Percentiles rank a stretch among this genome's conserved stretches.
These are phyloP conservation scores for Crocuta crocuta DNA, from an alignment of 2,113 vertebrate species.

Conservation along the genomic window DNA sequence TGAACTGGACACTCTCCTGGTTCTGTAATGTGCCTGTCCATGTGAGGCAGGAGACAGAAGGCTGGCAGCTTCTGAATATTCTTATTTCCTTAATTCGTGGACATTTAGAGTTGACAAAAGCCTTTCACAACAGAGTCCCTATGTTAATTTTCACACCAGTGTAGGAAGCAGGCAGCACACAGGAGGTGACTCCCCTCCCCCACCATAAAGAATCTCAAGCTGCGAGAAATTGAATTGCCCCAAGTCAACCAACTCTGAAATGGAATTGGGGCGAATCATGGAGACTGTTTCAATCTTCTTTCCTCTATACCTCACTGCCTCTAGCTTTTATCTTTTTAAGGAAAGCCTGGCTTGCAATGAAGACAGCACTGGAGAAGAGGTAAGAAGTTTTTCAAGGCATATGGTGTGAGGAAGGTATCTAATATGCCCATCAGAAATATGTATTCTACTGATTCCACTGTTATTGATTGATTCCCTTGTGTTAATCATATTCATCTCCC, in stretches of 20 bases:
- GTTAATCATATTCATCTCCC: not conserved
- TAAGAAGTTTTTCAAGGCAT: not conserved
- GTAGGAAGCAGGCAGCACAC: not conserved
- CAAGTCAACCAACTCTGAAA: not conserved
- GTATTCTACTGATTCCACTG: not conserved
- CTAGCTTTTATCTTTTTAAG: not conserved
- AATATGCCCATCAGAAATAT: not conserved
- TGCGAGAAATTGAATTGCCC: not conserved
- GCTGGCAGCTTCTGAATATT: not conserved
- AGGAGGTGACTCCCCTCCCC: not conserved
- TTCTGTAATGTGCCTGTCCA: not conserved
- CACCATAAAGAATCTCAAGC: not conserved
- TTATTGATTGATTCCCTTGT: not conserved
- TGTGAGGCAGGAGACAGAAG: not conserved
- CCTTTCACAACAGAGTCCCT: not conserved
- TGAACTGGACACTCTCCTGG: not conserved
- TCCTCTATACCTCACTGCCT: not conserved
- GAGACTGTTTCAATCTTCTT: not conserved
- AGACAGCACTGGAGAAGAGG: not conserved
- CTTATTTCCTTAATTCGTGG: not conserved
- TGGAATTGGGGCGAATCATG: not conserved
- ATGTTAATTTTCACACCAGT: not conserved
- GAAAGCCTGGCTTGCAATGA: not conserved
- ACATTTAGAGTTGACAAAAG: not conserved
- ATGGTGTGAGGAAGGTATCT: not conserved